Conservation (phyloP, 2,113 vertebrate genomes). For the Echinops telfairi region DNA sequence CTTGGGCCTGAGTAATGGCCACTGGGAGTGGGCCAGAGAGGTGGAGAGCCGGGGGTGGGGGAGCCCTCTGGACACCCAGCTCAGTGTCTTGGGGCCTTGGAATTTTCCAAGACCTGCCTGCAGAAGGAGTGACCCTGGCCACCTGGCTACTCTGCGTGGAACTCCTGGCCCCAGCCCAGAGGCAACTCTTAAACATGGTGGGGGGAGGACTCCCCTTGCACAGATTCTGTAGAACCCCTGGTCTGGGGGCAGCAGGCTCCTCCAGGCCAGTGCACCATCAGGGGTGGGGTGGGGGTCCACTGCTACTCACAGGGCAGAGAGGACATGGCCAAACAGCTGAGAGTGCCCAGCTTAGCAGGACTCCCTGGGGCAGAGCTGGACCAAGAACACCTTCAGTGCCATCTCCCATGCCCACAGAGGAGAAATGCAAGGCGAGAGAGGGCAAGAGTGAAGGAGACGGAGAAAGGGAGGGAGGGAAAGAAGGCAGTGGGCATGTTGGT, state of each 20-base stretch:
- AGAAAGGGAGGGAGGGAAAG: no score
- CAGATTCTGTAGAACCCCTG: background rate
- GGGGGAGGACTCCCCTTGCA: background rate
- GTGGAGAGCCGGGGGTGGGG: background rate
- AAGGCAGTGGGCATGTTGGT: rapidly evolving
- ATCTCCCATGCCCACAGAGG: background rate
- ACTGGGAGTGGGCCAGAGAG: background rate
- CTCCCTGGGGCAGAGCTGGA: background rate
- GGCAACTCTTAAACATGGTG: background rate
- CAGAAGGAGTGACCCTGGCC: background rate
- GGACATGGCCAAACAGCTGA: background rate
- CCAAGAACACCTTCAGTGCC: background rate
- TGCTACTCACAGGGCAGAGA: no score
- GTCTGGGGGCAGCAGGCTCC: background rate
- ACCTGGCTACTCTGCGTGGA: rapidly evolving
- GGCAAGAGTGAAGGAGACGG: rapidly evolving
- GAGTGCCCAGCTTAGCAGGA: background rate
- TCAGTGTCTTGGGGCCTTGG: background rate
- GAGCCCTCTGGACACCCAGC: background rate
- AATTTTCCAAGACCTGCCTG: constrained; percentile 50
- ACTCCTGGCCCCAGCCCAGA: background rate
- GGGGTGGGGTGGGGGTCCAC: background rate
- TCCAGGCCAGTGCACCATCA: rapidly evolving
- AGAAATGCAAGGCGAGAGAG: no score
- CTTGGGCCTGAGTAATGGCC: background rate